Conservation (phyloP, 2,113 vertebrate species). For the Hippocampus mohnikei region DNA sequence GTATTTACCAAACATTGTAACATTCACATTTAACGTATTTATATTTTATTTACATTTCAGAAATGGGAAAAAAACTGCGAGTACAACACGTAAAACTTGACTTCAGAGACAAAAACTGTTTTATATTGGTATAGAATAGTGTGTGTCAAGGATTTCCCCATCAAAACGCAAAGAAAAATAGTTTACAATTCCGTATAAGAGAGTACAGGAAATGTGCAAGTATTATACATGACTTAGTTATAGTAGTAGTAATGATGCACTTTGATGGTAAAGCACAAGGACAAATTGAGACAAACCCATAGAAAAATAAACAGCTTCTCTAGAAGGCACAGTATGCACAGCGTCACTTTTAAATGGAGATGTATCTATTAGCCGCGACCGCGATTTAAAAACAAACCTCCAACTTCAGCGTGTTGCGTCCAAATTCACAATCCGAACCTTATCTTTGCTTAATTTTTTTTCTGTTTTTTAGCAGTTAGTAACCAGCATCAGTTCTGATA, state of each 20-base stretch:
- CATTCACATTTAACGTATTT: constrained; percentile 21
- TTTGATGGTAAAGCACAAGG: constrained; percentile 38
- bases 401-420: constrained; percentile 21
- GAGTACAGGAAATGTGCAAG: constrained; percentile 66
- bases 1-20: neutral
- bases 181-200: constrained; percentile 61
- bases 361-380: constrained; percentile 27
- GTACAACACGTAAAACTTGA: constrained; percentile 31
- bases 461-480: constrained; percentile 39
- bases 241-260: constrained; percentile 50
- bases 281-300: constrained; percentile 46
- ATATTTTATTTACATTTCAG: constrained; percentile 76
- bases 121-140: constrained; percentile 45
- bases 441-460: neutral
- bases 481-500: constrained; percentile 29
- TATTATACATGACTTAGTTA: constrained; percentile 53
- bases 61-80: constrained; percentile 46
- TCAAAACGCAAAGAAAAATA: constrained; percentile 40
- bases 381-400: constrained; percentile 25
- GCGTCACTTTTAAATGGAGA: constrained; percentile 45
- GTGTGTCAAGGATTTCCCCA: constrained; percentile 51
- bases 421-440: constrained; percentile 7
- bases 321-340: constrained; percentile 73
- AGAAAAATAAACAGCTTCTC: constrained; percentile 45
- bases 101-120: constrained; percentile 29